A percentile compares a stretch with the other conserved stretches of the same genome.
phyloP scores from a whole-genome alignment of 2,888 invertebrate species.

The Dichetophora obliterata region DNA sequence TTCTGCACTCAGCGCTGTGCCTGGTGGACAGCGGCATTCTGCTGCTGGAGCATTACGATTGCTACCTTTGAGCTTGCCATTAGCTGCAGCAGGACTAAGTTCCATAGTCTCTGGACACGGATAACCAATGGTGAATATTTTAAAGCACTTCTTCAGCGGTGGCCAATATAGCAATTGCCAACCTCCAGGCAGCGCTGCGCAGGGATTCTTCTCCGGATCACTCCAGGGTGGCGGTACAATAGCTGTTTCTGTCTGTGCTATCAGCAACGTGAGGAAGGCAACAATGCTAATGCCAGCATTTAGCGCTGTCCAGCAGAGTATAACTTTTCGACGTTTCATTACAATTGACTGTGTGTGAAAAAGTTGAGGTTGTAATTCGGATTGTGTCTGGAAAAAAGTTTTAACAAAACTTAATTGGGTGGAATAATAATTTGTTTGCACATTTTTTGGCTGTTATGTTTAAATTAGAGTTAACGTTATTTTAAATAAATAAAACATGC shows the following conservation, averaged over 20 bases:
- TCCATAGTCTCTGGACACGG: conserved; percentile 90
- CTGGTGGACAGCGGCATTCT: conserved; percentile 87
- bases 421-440: too few species aligned
- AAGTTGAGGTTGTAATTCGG: too few species aligned
- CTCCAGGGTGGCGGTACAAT: conserved; percentile 90
- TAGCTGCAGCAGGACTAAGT: conserved; percentile 74
- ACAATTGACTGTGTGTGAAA: conserved; percentile 2
- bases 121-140: conserved; percentile 85
- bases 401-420: too few species aligned
- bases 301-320: conserved; percentile 57
- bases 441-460: too few species aligned
- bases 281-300: conserved; percentile 58
- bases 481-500: too few species aligned
- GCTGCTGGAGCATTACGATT: conserved; percentile 76
- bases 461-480: too few species aligned
- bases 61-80: conserved; percentile 58
- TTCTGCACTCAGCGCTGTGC: conserved; percentile 79
- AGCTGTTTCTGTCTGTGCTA: conserved; percentile 56
- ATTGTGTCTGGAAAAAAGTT: too few species aligned
- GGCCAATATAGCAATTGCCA: conserved; percentile 92
- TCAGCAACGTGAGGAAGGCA: conserved; percentile 53
- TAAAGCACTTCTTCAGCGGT: conserved; percentile 85
- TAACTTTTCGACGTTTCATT: conserved; percentile 61
- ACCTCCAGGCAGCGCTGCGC: conserved; percentile 82
- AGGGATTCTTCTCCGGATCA: conserved; percentile 84